Evolutionary conservation across 2,797 vertebrate species (phyloP).

Genomic region (Arctocebus calabarensis): DNA sequence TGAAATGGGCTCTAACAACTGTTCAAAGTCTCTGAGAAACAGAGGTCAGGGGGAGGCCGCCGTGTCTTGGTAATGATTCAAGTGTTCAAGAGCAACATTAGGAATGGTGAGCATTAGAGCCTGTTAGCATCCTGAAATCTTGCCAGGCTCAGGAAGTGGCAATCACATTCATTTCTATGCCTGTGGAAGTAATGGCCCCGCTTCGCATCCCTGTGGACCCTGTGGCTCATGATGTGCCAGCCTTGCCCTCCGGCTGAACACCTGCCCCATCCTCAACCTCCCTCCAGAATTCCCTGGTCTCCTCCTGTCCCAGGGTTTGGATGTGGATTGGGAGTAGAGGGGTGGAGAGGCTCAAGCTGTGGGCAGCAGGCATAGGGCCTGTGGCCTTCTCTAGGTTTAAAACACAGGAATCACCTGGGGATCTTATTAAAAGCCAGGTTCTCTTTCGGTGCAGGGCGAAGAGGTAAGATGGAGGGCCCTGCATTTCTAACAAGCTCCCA

Average conservation of each 20-base stretch:
- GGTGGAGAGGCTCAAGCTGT: too few species aligned
- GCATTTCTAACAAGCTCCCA: not conserved
- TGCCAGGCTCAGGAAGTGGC: not conserved
- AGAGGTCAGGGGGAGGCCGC: not conserved
- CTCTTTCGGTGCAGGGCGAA: not conserved
- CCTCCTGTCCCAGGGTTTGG: not conserved
- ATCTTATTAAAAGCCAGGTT: not conserved
- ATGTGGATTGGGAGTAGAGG: not conserved
- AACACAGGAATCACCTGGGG: not conserved
- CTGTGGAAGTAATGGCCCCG: not conserved
- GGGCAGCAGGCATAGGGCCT: not conserved
- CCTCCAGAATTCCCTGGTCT: not conserved
- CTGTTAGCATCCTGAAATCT: not conserved
- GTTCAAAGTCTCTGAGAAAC: not conserved
- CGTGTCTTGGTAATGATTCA: not conserved
- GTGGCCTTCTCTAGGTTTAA: not conserved
- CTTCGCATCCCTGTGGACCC: not conserved
- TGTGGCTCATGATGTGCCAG: accelerated
- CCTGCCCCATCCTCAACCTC: not conserved
- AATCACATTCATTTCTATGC: not conserved
- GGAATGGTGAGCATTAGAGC: not conserved
- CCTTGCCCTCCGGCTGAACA: not conserved
- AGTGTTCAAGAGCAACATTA: not conserved
- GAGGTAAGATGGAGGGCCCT: not conserved
- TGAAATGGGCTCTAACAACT: not conserved